Percentiles rank a stretch among this genome's conserved stretches.
Evolutionary conservation across 2,113 vertebrate genomes (phyloP).

Genomic region (Cacatua alba): DNA sequence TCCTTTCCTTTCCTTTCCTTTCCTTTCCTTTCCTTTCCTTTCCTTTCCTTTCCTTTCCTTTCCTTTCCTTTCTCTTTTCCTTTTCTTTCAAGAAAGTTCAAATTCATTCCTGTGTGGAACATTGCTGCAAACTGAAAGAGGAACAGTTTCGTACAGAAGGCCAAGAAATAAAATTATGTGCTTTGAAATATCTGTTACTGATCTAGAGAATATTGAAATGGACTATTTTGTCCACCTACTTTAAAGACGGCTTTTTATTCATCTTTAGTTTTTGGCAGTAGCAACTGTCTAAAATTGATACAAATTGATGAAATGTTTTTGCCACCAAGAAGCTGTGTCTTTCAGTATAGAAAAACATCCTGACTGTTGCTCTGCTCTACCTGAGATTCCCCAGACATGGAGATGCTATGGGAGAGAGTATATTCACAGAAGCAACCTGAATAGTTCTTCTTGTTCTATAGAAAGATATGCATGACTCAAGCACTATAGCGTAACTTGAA

Average conservation of each 20-base stretch:
- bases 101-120: not conserved
- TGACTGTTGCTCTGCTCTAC: not conserved
- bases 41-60: not conserved
- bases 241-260: not conserved
- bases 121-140: not conserved
- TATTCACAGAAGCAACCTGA: not conserved
- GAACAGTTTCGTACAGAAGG: not conserved
- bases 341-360: not conserved
- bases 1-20: too few species aligned
- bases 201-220: not conserved
- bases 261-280: not conserved
- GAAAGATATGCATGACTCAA: not conserved
- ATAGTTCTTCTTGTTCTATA: not conserved
- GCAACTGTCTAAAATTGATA: not conserved
- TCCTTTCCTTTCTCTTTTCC: not conserved
- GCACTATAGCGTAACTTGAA: not conserved
- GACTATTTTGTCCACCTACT: not conserved
- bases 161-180: not conserved
- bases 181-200: not conserved
- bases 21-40: fast-evolving
- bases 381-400: not conserved
- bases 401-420: not conserved
- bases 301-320: not conserved
- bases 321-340: not conserved
- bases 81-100: not conserved